Evolutionary conservation across 1,140 invertebrate genomes (phyloP).

Genomic region (Scaptomyza hsui): DNA sequence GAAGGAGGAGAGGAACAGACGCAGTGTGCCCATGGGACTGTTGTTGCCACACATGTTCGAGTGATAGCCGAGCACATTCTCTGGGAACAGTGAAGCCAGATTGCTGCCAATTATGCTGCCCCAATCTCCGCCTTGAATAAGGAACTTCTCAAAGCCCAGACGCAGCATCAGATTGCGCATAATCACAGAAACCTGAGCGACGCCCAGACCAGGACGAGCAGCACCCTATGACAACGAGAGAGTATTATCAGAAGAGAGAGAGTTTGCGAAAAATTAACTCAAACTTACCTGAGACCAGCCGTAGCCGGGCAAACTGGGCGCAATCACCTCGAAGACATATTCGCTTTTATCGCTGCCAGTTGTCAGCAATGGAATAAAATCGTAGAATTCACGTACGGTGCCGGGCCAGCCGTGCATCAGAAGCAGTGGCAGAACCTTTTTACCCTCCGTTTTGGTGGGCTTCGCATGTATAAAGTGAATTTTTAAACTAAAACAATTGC

Average conservation of each 20-base stretch:
- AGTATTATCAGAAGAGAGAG: too few species aligned
- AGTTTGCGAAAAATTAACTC: neutral
- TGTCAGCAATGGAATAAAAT: slow-evolving; percentile 90
- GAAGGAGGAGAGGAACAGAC: slow-evolving; percentile 60
- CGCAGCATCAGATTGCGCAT: slow-evolving; percentile 93
- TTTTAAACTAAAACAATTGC: slow-evolving; percentile 86
- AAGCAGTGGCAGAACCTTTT: slow-evolving; percentile 88
- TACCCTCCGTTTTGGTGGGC: slow-evolving; percentile 74
- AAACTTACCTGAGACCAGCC: slow-evolving; percentile 90
- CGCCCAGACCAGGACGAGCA: slow-evolving; percentile 86
- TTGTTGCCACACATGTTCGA: slow-evolving; percentile 86
- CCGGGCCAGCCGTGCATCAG: slow-evolving; percentile 96
- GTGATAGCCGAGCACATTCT: slow-evolving; percentile 87
- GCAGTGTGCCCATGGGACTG: slow-evolving; percentile 48
- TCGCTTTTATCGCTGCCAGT: slow-evolving; percentile 85
- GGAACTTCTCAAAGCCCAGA: slow-evolving; percentile 90
- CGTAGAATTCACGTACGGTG: slow-evolving; percentile 93
- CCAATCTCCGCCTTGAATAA: slow-evolving; percentile 94
- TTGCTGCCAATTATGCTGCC: slow-evolving; percentile 87
- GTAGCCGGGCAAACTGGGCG: slow-evolving; percentile 93
- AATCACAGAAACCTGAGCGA: slow-evolving; percentile 88
- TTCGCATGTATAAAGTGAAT: slow-evolving; percentile 90
- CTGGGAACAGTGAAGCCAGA: slow-evolving; percentile 89
- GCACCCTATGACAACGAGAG: slow-evolving; percentile 86
- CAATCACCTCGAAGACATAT: slow-evolving; percentile 91